Evolutionary conservation across 2,888 invertebrate genomes (phyloP), one percentile per base, ranked within the genome.

Genomic region (Smittia sp.): DNA sequence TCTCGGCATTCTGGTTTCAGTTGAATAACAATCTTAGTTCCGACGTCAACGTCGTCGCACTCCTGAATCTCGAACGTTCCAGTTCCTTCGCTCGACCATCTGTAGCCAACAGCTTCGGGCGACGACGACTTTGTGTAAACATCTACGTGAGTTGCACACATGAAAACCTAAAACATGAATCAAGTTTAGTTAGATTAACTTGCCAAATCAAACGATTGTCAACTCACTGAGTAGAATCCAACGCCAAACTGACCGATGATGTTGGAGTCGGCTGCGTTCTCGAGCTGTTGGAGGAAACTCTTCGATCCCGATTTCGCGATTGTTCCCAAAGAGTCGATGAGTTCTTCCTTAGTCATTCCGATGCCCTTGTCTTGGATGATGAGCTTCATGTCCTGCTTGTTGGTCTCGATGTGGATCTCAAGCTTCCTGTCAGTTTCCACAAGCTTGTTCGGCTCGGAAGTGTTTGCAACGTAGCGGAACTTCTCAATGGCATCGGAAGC

Each of bases 171-270:
- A 22, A 58, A 58, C 73, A 46, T 13, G 91, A 91, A 11, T 65
- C 7, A 15, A 65, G 25, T n/a, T 25, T 63, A 24, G 18, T 6
- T 4, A 22, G 20, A 20, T 22, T 7, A 22, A 20, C 6, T 89
- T 90, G 77, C 94, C 91, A 63, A 94, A 93, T 1, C 96, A 95
- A 94, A 96, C 96, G 80, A 96, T 96, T 1, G 32, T 91, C 13
- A 46, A 58, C 20, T 58, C n/a, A 58, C 89, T 13, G 98, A 97
- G 82, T 98, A 98, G 82, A 98, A 98, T 0, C 98, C 98, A 18
- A 98, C 98, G 76, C 98, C 98, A 85, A 98, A 98, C 81, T 98
- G 97, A 1, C 98, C 96, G 80, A 97, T 96, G 72, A 97, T 95
- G 75, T 91, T 89, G 67, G 87, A 90, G 0, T 88, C 72, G 81